Evolutionary conservation across 1,140 invertebrate genomes (phyloP).

Genomic region (Hylyphantes graminicola): DNA sequence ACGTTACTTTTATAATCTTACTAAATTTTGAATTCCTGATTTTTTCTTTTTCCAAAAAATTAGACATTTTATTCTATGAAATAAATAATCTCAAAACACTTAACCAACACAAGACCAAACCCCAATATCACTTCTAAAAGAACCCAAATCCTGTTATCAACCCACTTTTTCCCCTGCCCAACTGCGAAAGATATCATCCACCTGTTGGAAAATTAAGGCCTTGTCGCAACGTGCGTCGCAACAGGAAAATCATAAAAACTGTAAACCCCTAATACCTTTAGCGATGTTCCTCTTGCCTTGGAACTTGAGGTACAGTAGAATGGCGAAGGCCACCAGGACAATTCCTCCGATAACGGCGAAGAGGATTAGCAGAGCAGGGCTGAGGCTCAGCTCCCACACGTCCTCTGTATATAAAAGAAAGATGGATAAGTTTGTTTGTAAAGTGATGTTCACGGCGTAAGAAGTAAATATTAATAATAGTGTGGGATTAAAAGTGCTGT

Average conservation of each 20-base stretch:
- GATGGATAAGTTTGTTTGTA: background rate
- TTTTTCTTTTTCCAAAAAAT: too few relatives aligned
- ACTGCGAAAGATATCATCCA: background rate
- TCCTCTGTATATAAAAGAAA: slow-evolving; percentile 54
- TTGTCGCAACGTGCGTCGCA: background rate
- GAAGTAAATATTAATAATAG: too few relatives aligned
- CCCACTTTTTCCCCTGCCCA: too few relatives aligned
- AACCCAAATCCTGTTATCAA: too few relatives aligned
- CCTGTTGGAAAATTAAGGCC: slow-evolving; percentile 40
- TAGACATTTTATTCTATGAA: too few relatives aligned
- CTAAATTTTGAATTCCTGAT: too few relatives aligned
- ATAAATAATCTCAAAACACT: too few relatives aligned
- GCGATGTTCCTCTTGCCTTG: slow-evolving; percentile 49
- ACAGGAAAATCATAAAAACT: slow-evolving; percentile 1
- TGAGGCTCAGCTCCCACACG: slow-evolving; percentile 60
- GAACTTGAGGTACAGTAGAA: slow-evolving; percentile 62
- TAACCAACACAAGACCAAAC: too few relatives aligned
- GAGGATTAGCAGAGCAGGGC: slow-evolving; percentile 62
- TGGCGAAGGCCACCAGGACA: slow-evolving; percentile 63
- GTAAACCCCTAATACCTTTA: slow-evolving; percentile 30
- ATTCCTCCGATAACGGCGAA: slow-evolving; percentile 62
- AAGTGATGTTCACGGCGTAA: too few relatives aligned
- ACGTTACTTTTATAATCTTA: too few relatives aligned
- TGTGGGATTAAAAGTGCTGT: too few relatives aligned
- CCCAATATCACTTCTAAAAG: too few relatives aligned